Base-by-base conservation (phyloP, 2,113 vertebrate genomes). In the Rhabdornis inornatus region DNA sequence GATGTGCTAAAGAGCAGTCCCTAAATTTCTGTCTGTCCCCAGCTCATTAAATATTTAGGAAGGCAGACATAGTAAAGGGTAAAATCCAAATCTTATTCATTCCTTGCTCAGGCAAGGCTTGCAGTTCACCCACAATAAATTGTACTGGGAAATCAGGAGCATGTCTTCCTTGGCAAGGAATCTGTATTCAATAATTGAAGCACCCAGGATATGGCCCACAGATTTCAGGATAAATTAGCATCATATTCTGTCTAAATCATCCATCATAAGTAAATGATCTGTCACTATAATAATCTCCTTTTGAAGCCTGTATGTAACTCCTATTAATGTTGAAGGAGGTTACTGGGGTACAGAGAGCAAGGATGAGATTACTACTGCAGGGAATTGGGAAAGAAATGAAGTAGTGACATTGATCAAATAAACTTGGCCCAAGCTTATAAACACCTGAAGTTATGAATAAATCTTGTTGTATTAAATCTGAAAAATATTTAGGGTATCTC, bases 111-210 rank as follows among this genome's bases (percentile, higher is more conserved):
- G 87, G 27, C 49, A 77, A 69, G 42, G 40, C 31, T 70, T 15
- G 9, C 55, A 77, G 47, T 75, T 93, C 71, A 71, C 24, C 45
- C 10, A 1, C 79, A 60, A 33, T 69, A 88, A 63, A 90, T 74
- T 44, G 64, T 45, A 31, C 44, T 71, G 52, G 72, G 60, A 91
- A 89, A 94, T 87, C 69, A 82, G 77, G 59, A 91, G 69, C 31
- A 31, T 81, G 88, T 94, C 86, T 95, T 84, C 65, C 83, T 78
- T 83, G 53, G 56, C 64, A 64, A 84, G 61, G 65, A 84, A 78
- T 64, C 40, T n/a, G 21, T 75, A 31, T 72, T 96, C 83, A 94
- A 82, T 95, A 94, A 97, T 87, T 94, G 81, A 95, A 94, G 77
- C 44, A 84, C 53, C 33, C 81, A 89, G 84, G 83, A 92, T 75